Conservation (phyloP, 2,888 invertebrate species). For the Tetragonula carbonaria region DNA sequence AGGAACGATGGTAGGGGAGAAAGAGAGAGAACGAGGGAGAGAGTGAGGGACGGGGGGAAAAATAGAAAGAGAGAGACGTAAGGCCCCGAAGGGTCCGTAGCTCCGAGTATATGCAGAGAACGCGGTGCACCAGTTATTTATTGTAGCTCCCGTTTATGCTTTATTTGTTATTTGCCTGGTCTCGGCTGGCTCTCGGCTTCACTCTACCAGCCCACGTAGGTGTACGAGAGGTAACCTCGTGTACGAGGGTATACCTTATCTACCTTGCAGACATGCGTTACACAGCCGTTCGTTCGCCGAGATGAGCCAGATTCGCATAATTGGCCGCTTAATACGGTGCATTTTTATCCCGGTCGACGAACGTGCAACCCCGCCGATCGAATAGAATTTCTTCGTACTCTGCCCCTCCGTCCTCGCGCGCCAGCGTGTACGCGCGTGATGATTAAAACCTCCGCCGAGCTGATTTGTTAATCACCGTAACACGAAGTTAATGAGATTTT, state of each 20-base stretch:
- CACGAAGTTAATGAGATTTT: slow-evolving; percentile 27
- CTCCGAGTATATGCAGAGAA: slow-evolving; percentile 57
- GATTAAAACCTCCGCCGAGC: slow-evolving; percentile 16
- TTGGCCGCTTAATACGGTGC: slow-evolving; percentile 61
- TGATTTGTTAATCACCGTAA: slow-evolving; percentile 34
- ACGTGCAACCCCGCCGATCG: slow-evolving; percentile 22
- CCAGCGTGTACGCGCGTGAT: background rate
- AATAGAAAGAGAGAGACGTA: slow-evolving; percentile 27
- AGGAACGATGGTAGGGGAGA: slow-evolving; percentile 22
- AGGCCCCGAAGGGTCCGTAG: slow-evolving; percentile 63
- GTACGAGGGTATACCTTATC: slow-evolving; percentile 57
- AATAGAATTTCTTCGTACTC: slow-evolving; percentile 28
- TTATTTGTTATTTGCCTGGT: slow-evolving; percentile 77
- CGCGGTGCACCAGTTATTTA: slow-evolving; percentile 77
- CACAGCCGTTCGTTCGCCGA: slow-evolving; percentile 51
- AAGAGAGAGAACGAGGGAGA: background rate
- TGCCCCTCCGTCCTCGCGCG: background rate
- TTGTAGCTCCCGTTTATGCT: slow-evolving; percentile 78
- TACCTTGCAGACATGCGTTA: slow-evolving; percentile 63
- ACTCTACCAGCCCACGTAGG: slow-evolving; percentile 58
- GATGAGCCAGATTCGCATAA: slow-evolving; percentile 68
- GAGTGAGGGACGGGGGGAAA: background rate
- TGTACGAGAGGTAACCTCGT: slow-evolving; percentile 34
- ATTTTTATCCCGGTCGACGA: slow-evolving; percentile 18
- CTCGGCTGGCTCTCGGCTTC: slow-evolving; percentile 51